Conservation (phyloP, 2,797 vertebrate species). For the Pseudotriccus pelzelni region DNA sequence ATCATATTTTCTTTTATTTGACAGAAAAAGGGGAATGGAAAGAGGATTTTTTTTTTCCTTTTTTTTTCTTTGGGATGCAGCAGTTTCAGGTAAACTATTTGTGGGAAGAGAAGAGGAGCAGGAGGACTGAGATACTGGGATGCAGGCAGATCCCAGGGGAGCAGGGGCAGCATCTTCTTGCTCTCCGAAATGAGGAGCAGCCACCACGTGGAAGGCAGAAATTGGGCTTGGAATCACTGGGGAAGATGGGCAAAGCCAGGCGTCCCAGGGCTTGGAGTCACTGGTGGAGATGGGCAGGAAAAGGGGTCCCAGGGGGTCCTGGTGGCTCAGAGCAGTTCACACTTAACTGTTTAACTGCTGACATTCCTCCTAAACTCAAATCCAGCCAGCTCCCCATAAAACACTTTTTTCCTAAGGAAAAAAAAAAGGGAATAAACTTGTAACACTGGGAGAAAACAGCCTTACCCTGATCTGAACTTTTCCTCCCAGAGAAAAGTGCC, state of each 20-base stretch:
- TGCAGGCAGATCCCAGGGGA: not conserved
- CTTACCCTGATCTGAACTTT: not conserved
- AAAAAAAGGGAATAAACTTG: not conserved
- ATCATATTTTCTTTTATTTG: slow-evolving; percentile 48
- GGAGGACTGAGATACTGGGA: not conserved
- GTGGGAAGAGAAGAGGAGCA: not conserved
- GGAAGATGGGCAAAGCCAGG: not conserved
- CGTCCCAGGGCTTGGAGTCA: not conserved
- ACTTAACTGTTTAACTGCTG: not conserved
- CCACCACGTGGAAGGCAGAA: not conserved
- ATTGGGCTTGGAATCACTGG: not conserved
- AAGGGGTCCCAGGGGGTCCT: not conserved
- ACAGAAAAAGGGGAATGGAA: not conserved
- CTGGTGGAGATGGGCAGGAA: not conserved
- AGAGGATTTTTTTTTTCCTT: not conserved
- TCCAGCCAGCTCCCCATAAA: not conserved
- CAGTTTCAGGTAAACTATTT: not conserved
- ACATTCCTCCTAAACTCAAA: not conserved
- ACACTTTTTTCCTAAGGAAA: not conserved
- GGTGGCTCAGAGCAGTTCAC: not conserved
- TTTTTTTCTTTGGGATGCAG: not conserved
- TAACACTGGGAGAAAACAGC: not conserved
- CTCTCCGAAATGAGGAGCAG: not conserved
- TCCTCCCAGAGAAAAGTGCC: not conserved
- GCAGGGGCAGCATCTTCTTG: not conserved